phyloP scores from a whole-genome alignment of 2,113 vertebrate species.

The Falcunculus frontatus region DNA sequence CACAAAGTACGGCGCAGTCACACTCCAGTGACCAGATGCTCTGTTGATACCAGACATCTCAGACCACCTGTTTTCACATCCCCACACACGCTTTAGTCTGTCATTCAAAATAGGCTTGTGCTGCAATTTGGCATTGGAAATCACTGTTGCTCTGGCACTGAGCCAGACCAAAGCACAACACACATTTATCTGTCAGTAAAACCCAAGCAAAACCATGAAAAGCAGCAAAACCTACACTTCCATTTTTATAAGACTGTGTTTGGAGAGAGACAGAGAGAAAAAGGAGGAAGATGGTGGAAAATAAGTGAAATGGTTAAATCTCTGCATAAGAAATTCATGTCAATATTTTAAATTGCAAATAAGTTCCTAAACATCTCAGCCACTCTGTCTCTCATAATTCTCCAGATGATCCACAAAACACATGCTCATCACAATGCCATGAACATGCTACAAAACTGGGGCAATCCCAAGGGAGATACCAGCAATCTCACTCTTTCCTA shows the following conservation, averaged over 20 bases:
- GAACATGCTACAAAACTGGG: not conserved
- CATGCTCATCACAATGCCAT: not conserved
- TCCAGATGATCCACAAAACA: not conserved
- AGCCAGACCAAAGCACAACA: conserved; percentile 16
- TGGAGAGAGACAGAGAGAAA: not conserved
- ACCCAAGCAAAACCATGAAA: not conserved
- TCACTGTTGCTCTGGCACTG: conserved; percentile 50
- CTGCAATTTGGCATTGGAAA: conserved; percentile 48
- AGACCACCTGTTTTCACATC: conserved; percentile 74
- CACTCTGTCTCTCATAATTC: not conserved
- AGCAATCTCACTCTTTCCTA: not conserved
- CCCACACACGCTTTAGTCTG: conserved; percentile 57
- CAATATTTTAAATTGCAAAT: not conserved
- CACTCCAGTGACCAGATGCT: conserved; percentile 72
- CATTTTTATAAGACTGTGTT: not conserved
- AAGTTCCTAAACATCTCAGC: not conserved
- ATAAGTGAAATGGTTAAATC: not conserved
- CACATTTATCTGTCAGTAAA: not conserved
- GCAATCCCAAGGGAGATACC: not conserved
- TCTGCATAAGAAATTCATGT: not conserved
- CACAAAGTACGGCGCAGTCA: conserved; percentile 32
- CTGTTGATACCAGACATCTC: conserved; percentile 62
- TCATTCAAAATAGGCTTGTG: conserved; percentile 58
- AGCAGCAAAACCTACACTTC: not conserved
- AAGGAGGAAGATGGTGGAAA: not conserved